A percentile compares a stretch with the other conserved stretches of the same genome.
Evolutionary conservation across 2,113 vertebrate species (phyloP).

Genomic region (Excalfactoria chinensis): DNA sequence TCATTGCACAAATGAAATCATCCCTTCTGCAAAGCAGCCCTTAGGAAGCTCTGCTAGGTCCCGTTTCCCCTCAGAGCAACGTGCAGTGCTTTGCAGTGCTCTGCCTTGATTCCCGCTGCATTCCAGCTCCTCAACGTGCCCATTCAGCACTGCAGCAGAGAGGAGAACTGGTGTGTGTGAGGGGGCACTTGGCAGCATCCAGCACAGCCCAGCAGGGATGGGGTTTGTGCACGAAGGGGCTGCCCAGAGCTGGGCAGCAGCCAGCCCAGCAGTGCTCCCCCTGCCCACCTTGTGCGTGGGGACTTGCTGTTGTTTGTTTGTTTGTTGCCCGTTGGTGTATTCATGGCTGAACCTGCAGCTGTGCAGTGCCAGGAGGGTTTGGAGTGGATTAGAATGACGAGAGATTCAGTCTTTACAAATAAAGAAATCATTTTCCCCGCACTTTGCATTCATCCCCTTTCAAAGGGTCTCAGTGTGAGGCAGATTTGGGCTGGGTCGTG

Average conservation of each 20-base stretch:
- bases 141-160: background rate
- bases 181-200: background rate
- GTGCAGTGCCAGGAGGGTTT: conserved; percentile 7
- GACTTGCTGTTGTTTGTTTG: conserved; percentile 11
- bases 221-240: background rate
- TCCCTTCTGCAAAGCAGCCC: background rate
- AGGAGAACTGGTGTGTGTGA: background rate
- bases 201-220: background rate
- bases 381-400: conserved; percentile 59
- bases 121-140: background rate
- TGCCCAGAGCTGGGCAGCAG: background rate
- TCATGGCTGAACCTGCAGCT: conserved; percentile 53
- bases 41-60: background rate
- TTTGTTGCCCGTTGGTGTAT: conserved; percentile 54
- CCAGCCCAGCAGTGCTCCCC: background rate
- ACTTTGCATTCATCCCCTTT: conserved; percentile 35
- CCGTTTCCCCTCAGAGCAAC: background rate
- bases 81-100: background rate
- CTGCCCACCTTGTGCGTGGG: rapidly evolving
- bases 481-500: conserved; percentile 49
- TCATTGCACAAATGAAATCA: background rate
- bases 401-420: conserved; percentile 50
- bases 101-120: rapidly evolving
- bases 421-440: conserved; percentile 55
- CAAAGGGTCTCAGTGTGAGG: conserved; percentile 46